Evolutionary conservation across 2,888 invertebrate genomes (phyloP).

Genomic region (Spilosoma lubricipeda): DNA sequence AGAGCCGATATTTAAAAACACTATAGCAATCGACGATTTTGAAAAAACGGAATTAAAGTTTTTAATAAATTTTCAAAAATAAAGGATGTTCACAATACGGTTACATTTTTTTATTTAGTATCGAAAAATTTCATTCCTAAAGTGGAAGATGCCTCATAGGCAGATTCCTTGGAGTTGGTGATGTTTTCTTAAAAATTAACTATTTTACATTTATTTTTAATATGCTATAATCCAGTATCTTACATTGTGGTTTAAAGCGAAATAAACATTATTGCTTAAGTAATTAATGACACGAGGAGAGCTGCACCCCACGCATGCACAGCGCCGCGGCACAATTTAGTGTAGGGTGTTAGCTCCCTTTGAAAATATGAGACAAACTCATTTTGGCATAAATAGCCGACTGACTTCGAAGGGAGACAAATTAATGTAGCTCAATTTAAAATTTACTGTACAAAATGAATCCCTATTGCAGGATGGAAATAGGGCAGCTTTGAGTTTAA

Average conservation of each 20-base stretch:
- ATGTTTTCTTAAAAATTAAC: neutral
- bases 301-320: slow-evolving; percentile 7
- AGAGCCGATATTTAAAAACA: too few relatives aligned
- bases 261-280: slow-evolving; percentile 25
- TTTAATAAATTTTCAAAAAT: too few relatives aligned
- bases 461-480: neutral
- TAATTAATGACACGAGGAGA: slow-evolving; percentile 27
- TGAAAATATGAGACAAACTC: slow-evolving; percentile 16
- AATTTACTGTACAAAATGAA: neutral
- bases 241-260: slow-evolving; percentile 13
- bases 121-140: too few relatives aligned
- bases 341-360: slow-evolving; percentile 23
- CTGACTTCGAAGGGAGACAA: slow-evolving; percentile 7
- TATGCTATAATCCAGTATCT: neutral
- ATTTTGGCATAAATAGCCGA: slow-evolving; percentile 3
- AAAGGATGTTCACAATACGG: too few relatives aligned
- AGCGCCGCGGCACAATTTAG: neutral
- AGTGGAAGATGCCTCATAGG: too few relatives aligned
- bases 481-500: neutral
- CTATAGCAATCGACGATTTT: too few relatives aligned
- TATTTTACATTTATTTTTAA: neutral
- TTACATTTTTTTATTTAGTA: too few relatives aligned
- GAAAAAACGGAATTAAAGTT: too few relatives aligned
- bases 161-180: neutral
- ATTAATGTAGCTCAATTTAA: slow-evolving; percentile 17